Conservation (phyloP, 2,888 invertebrate genomes). For the Ceriagrion tenellum region DNA sequence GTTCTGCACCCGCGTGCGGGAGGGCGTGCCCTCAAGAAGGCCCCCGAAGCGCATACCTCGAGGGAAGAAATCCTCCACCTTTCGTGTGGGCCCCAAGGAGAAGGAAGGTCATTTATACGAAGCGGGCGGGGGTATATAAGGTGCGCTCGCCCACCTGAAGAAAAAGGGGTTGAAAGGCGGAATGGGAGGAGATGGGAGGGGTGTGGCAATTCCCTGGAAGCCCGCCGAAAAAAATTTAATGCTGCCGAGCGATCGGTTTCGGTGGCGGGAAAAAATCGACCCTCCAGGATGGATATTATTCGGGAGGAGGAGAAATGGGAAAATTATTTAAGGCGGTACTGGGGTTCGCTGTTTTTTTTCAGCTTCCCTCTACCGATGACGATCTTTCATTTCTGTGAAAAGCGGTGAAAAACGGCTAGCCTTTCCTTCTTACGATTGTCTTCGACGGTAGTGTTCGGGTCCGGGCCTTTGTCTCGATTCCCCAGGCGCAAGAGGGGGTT, state of each 20-base stretch:
- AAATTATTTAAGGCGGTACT: conserved; percentile 10
- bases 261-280: neutral
- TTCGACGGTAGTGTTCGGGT: conserved; percentile 7
- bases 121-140: neutral
- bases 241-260: conserved; percentile 31
- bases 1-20: neutral
- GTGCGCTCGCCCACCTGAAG: neutral
- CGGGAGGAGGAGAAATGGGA: neutral
- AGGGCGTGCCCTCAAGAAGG: neutral
- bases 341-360: no score
- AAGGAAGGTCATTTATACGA: conserved; percentile 17
- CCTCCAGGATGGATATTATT: neutral
- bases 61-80: neutral
- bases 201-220: neutral
- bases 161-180: neutral
- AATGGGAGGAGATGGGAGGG: neutral
- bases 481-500: conserved; percentile 13
- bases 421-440: conserved; percentile 38
- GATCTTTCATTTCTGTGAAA: conserved; percentile 37
- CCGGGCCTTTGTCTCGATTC: neutral
- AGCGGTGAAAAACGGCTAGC: conserved; percentile 38
- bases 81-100: conserved; percentile 43
- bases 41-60: neutral
- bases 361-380: neutral
- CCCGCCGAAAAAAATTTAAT: conserved; percentile 18